Base-by-base conservation (phyloP, 2,113 vertebrate species). In the Jacana jacana region DNA sequence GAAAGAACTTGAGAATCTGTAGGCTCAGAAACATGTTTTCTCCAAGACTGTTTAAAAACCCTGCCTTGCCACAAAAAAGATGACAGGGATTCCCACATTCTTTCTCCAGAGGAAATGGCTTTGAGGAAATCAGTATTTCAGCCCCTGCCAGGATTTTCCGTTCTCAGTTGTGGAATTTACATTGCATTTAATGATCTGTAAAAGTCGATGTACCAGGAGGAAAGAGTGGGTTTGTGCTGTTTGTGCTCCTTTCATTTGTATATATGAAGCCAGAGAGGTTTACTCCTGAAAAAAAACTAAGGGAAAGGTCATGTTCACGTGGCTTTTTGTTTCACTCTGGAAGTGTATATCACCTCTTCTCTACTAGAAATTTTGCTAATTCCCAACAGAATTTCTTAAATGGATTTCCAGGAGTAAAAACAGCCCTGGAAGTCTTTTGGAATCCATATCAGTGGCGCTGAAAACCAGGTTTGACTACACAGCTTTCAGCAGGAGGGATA, bases 261-360 rank as follows among this genome's bases (percentile, higher is more conserved):
- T 87, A 65, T 16, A 52, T 72, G 65, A 89, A 89, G 40, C 18
- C 61, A 65, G 61, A 84, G 77, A 92, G 24, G 52, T 92, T 96
- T 93, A 71, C 86, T 88, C 44, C 80, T 79, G 33, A 71, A 49
- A 49, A 54, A 86, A 92, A 91, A 77, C 40, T 60, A 91, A 79
- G 86, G 65, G 86, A 94, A 96, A 91, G 83, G 88, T 96, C 72
- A 42, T 12, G 35, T 86, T 95, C 82, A 86, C 81, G 66, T 86
- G 79, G 22, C 7, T 77, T 17, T 17, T 83, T 86, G 93, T 80
- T 71, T 88, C 51, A 48, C 72, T 88, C 40, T 78, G 64, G 27
- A 88, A 91, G 33, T 63, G 42, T 42, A 2, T 69, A 37, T 75
- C 12, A 11, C 51, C 85, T 85, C 57, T 57, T 89, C 23, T 7